A percentile compares a stretch with the other conserved stretches of the same genome.
phyloP scores from a whole-genome alignment of 2,888 invertebrate species.

The Mythimna loreyi region DNA sequence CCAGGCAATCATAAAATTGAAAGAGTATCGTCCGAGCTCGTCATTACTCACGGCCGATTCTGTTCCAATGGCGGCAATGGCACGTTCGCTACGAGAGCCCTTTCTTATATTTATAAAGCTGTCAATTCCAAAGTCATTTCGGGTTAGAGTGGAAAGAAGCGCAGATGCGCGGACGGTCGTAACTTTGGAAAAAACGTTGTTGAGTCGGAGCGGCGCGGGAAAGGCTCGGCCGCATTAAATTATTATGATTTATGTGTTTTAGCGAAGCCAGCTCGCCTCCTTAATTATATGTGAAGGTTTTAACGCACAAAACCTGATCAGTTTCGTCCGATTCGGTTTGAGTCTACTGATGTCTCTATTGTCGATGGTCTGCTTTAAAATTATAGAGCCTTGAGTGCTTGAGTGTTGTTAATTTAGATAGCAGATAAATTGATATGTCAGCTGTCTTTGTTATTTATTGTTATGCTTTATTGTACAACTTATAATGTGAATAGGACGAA shows the following conservation, averaged over 20 bases:
- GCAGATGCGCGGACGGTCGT: conserved; percentile 82
- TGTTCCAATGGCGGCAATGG: conserved; percentile 73
- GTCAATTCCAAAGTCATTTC: conserved; percentile 83
- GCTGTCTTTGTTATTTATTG: conserved; percentile 9
- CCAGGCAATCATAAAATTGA: conserved; percentile 70
- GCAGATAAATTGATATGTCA: not conserved
- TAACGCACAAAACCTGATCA: conserved; percentile 83
- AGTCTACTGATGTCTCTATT: conserved; percentile 59
- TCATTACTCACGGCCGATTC: conserved; percentile 76
- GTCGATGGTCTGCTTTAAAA: conserved; percentile 38
- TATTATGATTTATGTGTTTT: conserved; percentile 90
- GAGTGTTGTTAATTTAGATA: conserved; percentile 23
- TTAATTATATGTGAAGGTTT: conserved; percentile 87
- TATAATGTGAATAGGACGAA: too few species aligned
- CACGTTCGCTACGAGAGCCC: conserved; percentile 63
- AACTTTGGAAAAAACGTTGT: conserved; percentile 77
- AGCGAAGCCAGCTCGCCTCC: conserved; percentile 81
- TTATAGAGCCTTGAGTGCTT: conserved; percentile 26
- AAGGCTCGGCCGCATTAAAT: conserved; percentile 86
- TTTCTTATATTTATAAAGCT: conserved; percentile 85
- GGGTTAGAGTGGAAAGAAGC: conserved; percentile 79
- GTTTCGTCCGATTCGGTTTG: conserved; percentile 66
- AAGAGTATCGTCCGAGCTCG: conserved; percentile 57
- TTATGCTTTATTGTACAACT: not conserved
- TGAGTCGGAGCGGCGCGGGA: conserved; percentile 75